These are phyloP conservation scores for Agrochola litura DNA, from an alignment of 2,888 invertebrate species.

Conservation along the genomic window DNA sequence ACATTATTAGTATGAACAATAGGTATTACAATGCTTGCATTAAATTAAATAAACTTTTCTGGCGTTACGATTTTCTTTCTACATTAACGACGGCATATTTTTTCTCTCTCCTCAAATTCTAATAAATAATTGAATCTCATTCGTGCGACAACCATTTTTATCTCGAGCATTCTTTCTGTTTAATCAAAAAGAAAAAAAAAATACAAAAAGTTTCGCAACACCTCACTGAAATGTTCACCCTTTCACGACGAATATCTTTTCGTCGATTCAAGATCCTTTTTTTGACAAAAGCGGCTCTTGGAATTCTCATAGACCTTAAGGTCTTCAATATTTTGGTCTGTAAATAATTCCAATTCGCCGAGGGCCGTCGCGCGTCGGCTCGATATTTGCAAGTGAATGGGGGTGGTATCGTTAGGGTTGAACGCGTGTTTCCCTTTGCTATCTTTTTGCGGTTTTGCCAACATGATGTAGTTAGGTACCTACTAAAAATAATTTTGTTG, in stretches of 20 bases:
- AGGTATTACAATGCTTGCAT: not conserved
- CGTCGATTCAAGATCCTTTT: conserved; percentile 21
- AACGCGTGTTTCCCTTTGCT: conserved; percentile 27
- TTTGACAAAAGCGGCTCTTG: conserved; percentile 39
- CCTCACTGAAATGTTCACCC: conserved; percentile 40
- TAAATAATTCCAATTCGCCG: conserved; percentile 63
- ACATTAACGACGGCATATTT: conserved; percentile 18
- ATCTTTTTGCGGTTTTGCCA: conserved; percentile 18
- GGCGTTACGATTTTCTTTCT: conserved; percentile 17
- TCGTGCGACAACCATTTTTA: conserved; percentile 33
- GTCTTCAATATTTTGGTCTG: conserved; percentile 61
- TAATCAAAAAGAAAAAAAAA: conserved; percentile 41
- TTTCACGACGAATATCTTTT: conserved; percentile 45
- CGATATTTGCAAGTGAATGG: conserved; percentile 64
- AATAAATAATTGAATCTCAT: conserved; percentile 55
- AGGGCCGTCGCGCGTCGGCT: conserved; percentile 25
- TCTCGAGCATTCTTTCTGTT: conserved; percentile 40
- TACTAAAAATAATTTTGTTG: not conserved
- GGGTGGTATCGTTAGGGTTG: conserved; percentile 28
- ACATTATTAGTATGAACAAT: not conserved
- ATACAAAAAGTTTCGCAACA: conserved; percentile 25
- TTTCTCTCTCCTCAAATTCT: conserved; percentile 15
- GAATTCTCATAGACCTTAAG: conserved; percentile 48
- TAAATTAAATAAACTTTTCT: not conserved
- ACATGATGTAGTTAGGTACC: not conserved